Conservation (phyloP, 1,140 invertebrate genomes). For the Eueides isabella region DNA sequence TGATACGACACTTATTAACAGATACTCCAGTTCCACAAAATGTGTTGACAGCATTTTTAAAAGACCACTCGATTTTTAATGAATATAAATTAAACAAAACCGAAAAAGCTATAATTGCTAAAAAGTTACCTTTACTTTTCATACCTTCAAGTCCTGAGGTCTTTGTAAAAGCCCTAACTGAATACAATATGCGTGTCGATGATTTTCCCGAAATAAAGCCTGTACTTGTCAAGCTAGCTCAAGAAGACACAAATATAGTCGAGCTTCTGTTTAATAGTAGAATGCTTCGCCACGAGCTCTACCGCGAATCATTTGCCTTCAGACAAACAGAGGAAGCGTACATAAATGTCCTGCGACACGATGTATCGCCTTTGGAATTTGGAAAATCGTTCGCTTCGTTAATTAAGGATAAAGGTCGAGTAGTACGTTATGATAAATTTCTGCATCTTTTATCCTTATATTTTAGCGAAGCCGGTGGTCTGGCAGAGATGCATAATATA, state of each 20-base stretch:
- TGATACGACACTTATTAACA: conserved; percentile 50
- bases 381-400: conserved; percentile 40
- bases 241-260: conserved; percentile 38
- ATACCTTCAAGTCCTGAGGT: conserved; percentile 34
- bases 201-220: conserved; percentile 39
- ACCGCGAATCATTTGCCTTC: conserved; percentile 46
- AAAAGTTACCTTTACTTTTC: conserved; percentile 45
- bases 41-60: conserved; percentile 43
- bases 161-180: conserved; percentile 37
- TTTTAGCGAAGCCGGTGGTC: conserved; percentile 51
- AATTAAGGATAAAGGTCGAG: conserved; percentile 26
- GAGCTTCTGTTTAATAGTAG: conserved; percentile 43
- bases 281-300: conserved; percentile 53
- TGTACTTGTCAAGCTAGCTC: conserved; percentile 37
- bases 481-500: conserved; percentile 45
- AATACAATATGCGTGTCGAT: conserved; percentile 43
- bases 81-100: conserved; percentile 52
- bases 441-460: conserved; percentile 51
- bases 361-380: conserved; percentile 37
- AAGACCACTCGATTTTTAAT: conserved; percentile 50
- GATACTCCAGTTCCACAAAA: conserved; percentile 23
- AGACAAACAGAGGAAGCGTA: conserved; percentile 49
- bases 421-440: conserved; percentile 49
- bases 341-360: conserved; percentile 53
- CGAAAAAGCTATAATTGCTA: conserved; percentile 43